Conservation (phyloP, 2,797 vertebrate genomes). For the Lithobates pipiens region DNA sequence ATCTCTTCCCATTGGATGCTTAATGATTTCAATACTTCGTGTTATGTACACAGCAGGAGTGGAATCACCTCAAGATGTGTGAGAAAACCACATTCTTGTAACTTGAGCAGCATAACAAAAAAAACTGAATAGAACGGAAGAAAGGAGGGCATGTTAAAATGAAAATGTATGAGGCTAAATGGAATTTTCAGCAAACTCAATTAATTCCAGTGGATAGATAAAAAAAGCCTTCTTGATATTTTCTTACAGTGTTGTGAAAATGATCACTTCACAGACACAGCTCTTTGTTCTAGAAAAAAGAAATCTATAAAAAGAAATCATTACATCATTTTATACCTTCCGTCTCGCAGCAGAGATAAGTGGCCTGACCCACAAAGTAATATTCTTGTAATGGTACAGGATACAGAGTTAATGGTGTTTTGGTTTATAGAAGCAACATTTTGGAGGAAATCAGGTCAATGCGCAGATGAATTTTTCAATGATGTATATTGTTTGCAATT, state of each 20-base stretch:
- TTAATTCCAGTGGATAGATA: too few relatives aligned
- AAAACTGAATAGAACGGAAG: too few relatives aligned
- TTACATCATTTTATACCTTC: conserved; percentile 2
- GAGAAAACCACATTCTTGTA: too few relatives aligned
- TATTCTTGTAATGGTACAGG: conserved; percentile 54
- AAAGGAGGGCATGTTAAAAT: too few relatives aligned
- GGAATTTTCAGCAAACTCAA: too few relatives aligned
- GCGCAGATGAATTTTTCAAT: conserved; percentile 31
- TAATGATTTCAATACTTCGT: too few relatives aligned
- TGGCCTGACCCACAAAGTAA: conserved; percentile 30
- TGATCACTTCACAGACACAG: background rate
- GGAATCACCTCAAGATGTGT: too few relatives aligned
- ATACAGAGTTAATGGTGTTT: conserved; percentile 12
- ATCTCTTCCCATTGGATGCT: too few relatives aligned
- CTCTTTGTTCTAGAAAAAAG: conserved; percentile 53
- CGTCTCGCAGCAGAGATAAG: conserved; percentile 47
- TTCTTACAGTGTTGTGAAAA: background rate
- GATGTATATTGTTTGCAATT: conserved; percentile 7
- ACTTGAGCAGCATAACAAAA: too few relatives aligned
- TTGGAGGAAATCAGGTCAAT: background rate
- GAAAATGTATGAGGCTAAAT: too few relatives aligned
- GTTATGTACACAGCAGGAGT: too few relatives aligned
- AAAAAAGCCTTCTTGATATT: background rate
- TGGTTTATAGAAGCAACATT: conserved; percentile 31
- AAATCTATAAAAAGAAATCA: conserved; percentile 56